These are phyloP conservation scores for Agriotes lineatus DNA, from an alignment of 2,888 invertebrate species.

Conservation along the genomic window DNA sequence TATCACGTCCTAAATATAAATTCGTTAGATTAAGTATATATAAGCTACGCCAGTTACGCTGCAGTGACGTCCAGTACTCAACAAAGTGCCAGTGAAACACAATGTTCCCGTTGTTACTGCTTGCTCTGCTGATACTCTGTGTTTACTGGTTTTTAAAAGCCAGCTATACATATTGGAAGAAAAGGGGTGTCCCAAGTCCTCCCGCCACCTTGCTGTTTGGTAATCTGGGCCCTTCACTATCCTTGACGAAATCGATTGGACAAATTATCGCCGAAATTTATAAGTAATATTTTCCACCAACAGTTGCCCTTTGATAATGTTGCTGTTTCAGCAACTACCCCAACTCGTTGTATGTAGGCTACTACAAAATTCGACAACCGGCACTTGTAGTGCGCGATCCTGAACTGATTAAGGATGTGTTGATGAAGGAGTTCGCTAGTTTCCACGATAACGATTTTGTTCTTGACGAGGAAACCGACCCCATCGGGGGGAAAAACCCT, in stretches of 20 bases:
- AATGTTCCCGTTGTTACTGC: too few species aligned
- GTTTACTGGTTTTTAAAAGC: background rate
- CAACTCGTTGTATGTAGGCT: constrained; percentile 58
- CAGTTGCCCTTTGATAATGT: background rate
- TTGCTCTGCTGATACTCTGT: too few species aligned
- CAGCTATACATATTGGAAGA: constrained; percentile 58
- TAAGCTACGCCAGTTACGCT: too few species aligned
- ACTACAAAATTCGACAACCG: constrained; percentile 58
- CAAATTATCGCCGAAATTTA: constrained; percentile 63
- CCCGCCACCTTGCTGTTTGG: constrained; percentile 60
- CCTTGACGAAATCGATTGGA: constrained; percentile 54
- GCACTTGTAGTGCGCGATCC: constrained; percentile 58
- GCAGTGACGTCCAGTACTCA: too few species aligned
- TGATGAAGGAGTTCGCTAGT: constrained; percentile 59
- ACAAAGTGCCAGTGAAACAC: too few species aligned
- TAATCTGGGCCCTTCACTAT: constrained; percentile 54
- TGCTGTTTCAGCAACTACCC: constrained; percentile 53
- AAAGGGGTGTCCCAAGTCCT: constrained; percentile 61
- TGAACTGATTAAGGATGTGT: constrained; percentile 59
- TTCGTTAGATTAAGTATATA: too few species aligned
- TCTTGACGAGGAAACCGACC: constrained; percentile 65
- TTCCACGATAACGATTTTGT: constrained; percentile 63
- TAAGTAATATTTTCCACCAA: constrained; percentile 52
- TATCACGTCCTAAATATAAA: too few species aligned
- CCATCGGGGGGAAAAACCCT: constrained; percentile 66